Conservation (phyloP, 1,140 invertebrate genomes). For the Gonioctena quinquepunctata region DNA sequence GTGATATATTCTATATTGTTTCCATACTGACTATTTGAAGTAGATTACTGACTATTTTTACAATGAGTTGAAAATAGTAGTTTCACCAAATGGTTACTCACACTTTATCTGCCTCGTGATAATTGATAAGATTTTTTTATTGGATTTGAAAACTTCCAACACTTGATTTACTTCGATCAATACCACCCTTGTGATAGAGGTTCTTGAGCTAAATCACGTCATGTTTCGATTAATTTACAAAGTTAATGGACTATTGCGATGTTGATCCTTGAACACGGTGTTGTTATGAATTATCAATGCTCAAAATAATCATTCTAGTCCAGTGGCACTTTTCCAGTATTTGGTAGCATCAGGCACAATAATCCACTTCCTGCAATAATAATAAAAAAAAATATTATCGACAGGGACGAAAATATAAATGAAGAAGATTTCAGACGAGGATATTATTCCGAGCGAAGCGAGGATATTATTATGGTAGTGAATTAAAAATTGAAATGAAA, state of each 20-base stretch:
- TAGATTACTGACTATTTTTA: neutral
- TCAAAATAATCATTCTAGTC: conserved; percentile 53
- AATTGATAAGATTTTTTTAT: neutral
- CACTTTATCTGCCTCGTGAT: neutral
- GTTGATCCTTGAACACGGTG: neutral
- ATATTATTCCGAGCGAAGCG: too few species aligned
- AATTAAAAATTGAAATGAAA: too few species aligned
- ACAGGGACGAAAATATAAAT: too few species aligned
- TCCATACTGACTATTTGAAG: neutral
- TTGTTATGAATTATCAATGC: neutral
- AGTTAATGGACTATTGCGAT: neutral
- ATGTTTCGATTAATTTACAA: neutral
- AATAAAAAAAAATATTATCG: neutral
- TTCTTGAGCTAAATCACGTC: neutral
- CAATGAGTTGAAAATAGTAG: too few species aligned
- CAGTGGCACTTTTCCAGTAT: conserved; percentile 68
- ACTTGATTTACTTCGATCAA: neutral
- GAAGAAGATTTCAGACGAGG: too few species aligned
- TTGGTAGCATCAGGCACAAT: conserved; percentile 69
- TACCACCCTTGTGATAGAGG: neutral
- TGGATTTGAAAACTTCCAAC: neutral
- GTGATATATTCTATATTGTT: neutral
- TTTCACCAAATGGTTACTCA: neutral
- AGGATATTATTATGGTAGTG: too few species aligned
- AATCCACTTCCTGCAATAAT: conserved; percentile 65